A percentile compares a stretch with the other conserved stretches of the same genome.
phyloP scores from a whole-genome alignment of 2,113 vertebrate genomes.

The Herpailurus yagouaroundi region DNA sequence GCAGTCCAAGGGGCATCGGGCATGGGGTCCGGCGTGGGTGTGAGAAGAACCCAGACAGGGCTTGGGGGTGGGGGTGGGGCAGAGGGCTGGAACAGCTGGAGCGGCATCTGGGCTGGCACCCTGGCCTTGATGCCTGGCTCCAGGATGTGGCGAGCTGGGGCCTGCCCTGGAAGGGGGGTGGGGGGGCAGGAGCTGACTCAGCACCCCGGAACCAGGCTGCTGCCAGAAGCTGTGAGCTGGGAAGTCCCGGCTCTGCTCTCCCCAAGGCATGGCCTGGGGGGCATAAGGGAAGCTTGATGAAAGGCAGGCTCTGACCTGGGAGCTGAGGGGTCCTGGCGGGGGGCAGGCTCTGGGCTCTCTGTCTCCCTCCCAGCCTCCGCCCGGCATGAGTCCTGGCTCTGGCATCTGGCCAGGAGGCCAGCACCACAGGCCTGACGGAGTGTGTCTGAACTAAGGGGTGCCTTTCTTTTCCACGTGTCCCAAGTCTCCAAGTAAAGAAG shows the following conservation, averaged over 20 bases:
- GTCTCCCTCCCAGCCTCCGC: not conserved
- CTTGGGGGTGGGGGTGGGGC: not conserved
- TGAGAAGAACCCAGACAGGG: not conserved
- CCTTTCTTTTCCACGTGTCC: not conserved
- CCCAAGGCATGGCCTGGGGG: not conserved
- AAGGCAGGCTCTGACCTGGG: not conserved
- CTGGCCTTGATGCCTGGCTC: not conserved
- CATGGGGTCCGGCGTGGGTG: not conserved
- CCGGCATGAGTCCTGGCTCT: not conserved
- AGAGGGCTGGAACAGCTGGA: not conserved
- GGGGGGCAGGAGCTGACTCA: conserved; percentile 12
- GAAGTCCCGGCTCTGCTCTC: not conserved
- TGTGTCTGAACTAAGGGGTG: not conserved
- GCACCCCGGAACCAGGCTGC: not conserved
- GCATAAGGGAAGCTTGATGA: not conserved
- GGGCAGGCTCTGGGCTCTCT: too few species aligned
- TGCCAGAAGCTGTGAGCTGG: not conserved
- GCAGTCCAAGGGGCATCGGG: not conserved
- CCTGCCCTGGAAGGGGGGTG: not conserved
- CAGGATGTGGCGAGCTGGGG: not conserved
- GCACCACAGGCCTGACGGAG: not conserved
- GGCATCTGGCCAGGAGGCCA: not conserved
- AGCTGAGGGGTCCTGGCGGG: fast-evolving
- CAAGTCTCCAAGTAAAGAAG: not conserved
- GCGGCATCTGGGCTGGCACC: not conserved